Conservation (phyloP, 2,113 vertebrate species). For the Paracanthobrama guichenoti region DNA sequence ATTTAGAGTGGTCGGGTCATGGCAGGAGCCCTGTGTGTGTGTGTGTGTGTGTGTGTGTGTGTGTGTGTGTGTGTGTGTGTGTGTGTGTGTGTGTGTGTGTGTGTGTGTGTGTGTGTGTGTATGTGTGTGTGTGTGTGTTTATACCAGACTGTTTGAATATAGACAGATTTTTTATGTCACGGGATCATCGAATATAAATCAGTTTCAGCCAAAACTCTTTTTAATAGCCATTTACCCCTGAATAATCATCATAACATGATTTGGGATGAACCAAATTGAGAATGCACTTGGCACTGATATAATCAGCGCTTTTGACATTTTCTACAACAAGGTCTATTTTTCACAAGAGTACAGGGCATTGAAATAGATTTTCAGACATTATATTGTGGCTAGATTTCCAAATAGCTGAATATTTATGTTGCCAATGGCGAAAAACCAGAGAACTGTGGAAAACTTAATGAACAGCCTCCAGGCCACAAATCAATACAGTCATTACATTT, state of each 20-base stretch:
- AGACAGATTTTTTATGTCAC: conserved; percentile 43
- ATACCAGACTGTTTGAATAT: conserved; percentile 47
- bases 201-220: conserved; percentile 60
- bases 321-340: conserved; percentile 1
- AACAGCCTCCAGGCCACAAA: conserved; percentile 25
- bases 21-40: conserved; percentile 67
- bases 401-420: conserved; percentile 7
- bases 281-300: background rate
- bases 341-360: conserved; percentile 24
- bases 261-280: conserved; percentile 29
- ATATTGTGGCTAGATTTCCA: background rate
- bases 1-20: conserved; percentile 80
- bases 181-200: conserved; percentile 63
- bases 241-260: conserved; percentile 50
- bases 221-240: conserved; percentile 58
- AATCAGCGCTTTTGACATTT: conserved; percentile 41
- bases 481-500: conserved; percentile 30
- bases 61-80: conserved; percentile 46
- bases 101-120: conserved; percentile 56
- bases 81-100: conserved; percentile 50
- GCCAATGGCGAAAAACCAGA: conserved; percentile 9
- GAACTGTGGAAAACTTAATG: conserved; percentile 36
- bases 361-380: background rate
- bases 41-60: conserved; percentile 58
- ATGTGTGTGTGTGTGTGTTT: conserved; percentile 17